phyloP scores from a whole-genome alignment of 2,888 invertebrate genomes.

The Cristatella mucedo region DNA sequence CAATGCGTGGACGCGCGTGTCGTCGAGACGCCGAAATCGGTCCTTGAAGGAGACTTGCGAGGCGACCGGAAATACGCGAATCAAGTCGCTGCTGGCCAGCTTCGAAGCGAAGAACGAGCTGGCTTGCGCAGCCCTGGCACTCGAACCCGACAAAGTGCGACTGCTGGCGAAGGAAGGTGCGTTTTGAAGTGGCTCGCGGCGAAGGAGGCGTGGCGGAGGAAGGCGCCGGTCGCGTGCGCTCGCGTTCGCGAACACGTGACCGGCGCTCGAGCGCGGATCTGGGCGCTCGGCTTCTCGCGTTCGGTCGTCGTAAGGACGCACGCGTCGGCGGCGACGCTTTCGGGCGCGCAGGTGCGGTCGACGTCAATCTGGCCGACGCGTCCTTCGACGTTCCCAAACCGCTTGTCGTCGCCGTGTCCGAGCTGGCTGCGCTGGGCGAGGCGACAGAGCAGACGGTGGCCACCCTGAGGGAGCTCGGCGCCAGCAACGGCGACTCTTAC shows the following conservation, averaged over 20 bases:
- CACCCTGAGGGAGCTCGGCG: slow-evolving; percentile 14
- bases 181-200: too few species aligned
- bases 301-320: too few species aligned
- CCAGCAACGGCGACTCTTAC: slow-evolving; percentile 12
- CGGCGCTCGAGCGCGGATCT: too few species aligned
- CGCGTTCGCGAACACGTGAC: too few species aligned
- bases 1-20: slow-evolving; percentile 17
- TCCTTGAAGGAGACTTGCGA: slow-evolving; percentile 16
- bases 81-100: slow-evolving; percentile 14
- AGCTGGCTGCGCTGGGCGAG: slow-evolving; percentile 16
- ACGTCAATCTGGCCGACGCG: slow-evolving; percentile 14
- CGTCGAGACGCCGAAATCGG: slow-evolving; percentile 14
- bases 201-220: too few species aligned
- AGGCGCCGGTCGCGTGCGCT: too few species aligned
- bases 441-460: slow-evolving; percentile 12
- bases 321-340: too few species aligned
- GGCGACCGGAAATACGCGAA: slow-evolving; percentile 17
- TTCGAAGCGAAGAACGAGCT: slow-evolving; percentile 17
- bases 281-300: too few species aligned
- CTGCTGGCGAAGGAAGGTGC: slow-evolving; percentile 15
- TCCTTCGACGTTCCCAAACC: slow-evolving; percentile 16
- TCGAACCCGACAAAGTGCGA: slow-evolving; percentile 14
- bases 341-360: slow-evolving; percentile 1
- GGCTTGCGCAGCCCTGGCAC: slow-evolving; percentile 16
- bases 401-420: slow-evolving; percentile 15